Conservation (phyloP, 30 jellyfish, hydroid and myxozoan species). For the Pseudorhiza aurosa region DNA sequence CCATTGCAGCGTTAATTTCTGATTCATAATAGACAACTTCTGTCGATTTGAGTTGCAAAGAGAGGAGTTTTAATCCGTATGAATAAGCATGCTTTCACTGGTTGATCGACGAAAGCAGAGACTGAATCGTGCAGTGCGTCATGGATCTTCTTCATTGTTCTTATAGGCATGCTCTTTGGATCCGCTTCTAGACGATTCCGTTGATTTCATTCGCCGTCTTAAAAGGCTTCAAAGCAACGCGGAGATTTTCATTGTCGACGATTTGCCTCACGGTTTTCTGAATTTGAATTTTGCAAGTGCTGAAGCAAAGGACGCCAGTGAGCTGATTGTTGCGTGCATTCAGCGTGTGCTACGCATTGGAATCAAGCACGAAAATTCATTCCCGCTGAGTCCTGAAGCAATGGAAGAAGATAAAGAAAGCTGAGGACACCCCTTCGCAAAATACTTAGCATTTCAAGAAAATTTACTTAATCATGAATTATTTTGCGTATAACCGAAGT, state of each 20-base stretch:
- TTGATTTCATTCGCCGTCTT: conserved; percentile 83
- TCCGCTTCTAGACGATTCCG: conserved; percentile 96
- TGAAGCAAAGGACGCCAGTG: conserved; percentile 96
- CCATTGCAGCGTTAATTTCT: no score
- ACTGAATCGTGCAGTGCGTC: no score
- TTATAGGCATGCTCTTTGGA: conserved; percentile 94
- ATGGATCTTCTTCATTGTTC: background rate
- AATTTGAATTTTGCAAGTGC: conserved; percentile 85
- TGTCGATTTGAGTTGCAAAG: no score
- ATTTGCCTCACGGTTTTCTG: conserved; percentile 97
- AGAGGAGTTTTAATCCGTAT: no score
- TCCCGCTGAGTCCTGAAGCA: conserved; percentile 59
- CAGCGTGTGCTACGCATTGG: conserved; percentile 79
- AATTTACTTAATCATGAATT: no score
- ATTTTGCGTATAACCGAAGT: no score
- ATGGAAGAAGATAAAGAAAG: conserved; percentile 1
- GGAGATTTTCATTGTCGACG: conserved; percentile 90
- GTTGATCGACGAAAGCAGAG: no score
- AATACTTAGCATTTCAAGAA: no score
- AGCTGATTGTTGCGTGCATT: conserved; percentile 87
- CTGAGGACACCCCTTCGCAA: no score
- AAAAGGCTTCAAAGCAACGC: conserved; percentile 58
- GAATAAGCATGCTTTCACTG: no score
- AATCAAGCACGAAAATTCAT: conserved; percentile 69
- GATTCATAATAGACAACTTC: no score